Conservation (phyloP, 2,113 vertebrate species). For the Tenrec ecaudatus region DNA sequence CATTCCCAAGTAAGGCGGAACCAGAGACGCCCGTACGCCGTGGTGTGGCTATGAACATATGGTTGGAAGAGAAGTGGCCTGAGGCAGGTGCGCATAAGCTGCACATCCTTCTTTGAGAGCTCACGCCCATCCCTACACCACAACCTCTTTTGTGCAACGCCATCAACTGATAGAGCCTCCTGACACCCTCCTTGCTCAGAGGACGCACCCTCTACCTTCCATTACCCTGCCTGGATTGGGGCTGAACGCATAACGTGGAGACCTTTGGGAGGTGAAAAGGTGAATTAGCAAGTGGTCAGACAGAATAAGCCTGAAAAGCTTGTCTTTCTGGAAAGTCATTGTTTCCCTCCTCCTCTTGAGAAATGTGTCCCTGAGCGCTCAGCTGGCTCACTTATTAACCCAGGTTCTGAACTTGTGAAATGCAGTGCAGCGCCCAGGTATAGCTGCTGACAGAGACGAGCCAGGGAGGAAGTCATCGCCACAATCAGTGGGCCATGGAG, state of each 20-base stretch:
- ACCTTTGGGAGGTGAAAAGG: conserved; percentile 22
- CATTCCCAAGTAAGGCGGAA: neutral
- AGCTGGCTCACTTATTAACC: neutral
- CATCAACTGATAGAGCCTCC: neutral
- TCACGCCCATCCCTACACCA: neutral
- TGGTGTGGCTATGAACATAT: neutral
- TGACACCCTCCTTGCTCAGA: neutral
- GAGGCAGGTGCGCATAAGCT: neutral
- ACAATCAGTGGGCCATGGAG: fast-evolving
- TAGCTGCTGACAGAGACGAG: too few relatives aligned
- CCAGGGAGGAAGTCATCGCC: neutral
- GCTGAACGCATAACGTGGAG: neutral
- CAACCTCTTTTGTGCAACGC: neutral
- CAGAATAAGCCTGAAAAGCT: conserved; percentile 48
- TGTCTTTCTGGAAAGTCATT: conserved; percentile 34
- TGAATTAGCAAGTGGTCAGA: conserved; percentile 1
- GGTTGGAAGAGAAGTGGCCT: neutral
- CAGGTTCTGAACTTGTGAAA: neutral
- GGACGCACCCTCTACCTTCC: neutral
- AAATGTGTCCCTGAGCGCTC: neutral
- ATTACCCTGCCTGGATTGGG: neutral
- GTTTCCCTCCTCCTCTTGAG: conserved; percentile 15
- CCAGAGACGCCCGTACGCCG: neutral
- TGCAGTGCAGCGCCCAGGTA: neutral
- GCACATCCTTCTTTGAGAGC: too few relatives aligned